phyloP scores from a whole-genome alignment of 2,113 vertebrate genomes.

The Dinomys branickii region DNA sequence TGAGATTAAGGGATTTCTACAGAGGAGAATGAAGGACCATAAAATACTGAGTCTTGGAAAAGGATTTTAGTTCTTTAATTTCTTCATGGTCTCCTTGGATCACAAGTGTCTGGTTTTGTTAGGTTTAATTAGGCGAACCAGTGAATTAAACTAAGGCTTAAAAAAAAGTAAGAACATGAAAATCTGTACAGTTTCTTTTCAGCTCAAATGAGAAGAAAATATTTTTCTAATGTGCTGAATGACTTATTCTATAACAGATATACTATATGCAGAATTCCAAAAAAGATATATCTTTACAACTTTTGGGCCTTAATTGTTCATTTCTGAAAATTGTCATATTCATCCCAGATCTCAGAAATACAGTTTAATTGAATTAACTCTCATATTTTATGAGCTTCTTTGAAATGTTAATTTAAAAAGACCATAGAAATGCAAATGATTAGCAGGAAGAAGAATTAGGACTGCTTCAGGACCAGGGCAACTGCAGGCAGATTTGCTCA shows the following conservation, averaged over 20 bases:
- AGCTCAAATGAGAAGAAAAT: neutral
- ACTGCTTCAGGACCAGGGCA: neutral
- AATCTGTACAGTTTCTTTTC: constrained; percentile 54
- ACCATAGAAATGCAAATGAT: constrained; percentile 62
- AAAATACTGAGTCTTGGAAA: neutral
- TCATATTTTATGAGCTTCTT: neutral
- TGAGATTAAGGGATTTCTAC: neutral
- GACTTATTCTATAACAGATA: constrained; percentile 6
- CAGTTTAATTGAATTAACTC: constrained; percentile 48
- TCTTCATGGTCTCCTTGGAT: neutral
- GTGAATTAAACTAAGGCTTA: neutral
- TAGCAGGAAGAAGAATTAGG: neutral
- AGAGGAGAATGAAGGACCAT: neutral
- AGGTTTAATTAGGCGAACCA: neutral
- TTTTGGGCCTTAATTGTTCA: neutral
- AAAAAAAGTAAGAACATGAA: constrained; percentile 39
- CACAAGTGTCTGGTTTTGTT: neutral
- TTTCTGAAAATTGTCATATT: constrained; percentile 35
- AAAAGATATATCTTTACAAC: constrained; percentile 12
- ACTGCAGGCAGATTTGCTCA: constrained; percentile 46
- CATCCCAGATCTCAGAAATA: neutral
- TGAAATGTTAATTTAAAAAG: constrained; percentile 51
- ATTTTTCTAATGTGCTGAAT: neutral
- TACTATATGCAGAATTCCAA: neutral
- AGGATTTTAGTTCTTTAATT: constrained; percentile 21